Percentiles rank a stretch among this genome's conserved stretches.
These are phyloP conservation scores for Pseudocheirus occidentalis DNA, from an alignment of 2,797 vertebrate species.

Conservation along the genomic window DNA sequence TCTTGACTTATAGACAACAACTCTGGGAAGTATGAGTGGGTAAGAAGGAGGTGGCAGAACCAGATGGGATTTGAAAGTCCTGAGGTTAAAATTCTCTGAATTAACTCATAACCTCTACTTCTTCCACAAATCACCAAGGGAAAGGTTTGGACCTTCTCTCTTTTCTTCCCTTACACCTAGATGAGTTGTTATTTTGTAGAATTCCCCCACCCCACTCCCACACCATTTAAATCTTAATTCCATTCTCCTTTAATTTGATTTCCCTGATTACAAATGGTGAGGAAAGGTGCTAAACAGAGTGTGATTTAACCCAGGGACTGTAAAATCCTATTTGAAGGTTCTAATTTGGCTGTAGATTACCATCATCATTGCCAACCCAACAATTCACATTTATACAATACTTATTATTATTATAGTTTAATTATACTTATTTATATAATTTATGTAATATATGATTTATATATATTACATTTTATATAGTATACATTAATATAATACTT, in stretches of 20 bases:
- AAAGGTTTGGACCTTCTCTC: neutral
- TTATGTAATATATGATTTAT: no score
- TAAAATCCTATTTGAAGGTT: constrained; percentile 36
- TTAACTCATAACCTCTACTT: neutral
- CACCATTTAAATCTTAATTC: neutral
- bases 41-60: neutral
- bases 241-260: neutral
- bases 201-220: neutral
- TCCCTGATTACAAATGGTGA: neutral
- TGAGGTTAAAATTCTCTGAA: neutral
- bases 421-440: no score
- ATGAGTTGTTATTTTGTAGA: neutral
- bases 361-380: neutral
- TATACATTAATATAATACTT: no score
- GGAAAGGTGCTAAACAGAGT: neutral
- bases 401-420: no score
- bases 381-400: neutral
- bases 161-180: neutral
- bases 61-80: neutral
- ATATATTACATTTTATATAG: no score
- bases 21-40: neutral
- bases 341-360: neutral
- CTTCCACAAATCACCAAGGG: neutral
- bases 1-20: neutral
- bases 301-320: neutral